These are phyloP conservation scores for Acanthiza pusilla DNA, from an alignment of 2,797 vertebrate genomes.

Conservation along the genomic window DNA sequence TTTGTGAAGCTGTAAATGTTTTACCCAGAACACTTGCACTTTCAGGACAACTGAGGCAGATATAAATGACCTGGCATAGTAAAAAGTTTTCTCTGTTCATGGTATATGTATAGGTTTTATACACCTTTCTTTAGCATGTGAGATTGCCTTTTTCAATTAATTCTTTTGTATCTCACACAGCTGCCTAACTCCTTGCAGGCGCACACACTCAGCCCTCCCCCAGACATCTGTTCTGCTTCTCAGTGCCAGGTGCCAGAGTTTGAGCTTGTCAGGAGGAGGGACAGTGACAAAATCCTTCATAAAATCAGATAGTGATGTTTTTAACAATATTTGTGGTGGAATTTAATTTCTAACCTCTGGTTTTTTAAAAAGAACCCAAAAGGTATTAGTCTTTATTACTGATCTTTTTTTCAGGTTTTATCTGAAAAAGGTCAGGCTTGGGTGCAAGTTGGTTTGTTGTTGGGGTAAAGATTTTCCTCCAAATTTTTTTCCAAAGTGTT, in stretches of 20 bases:
- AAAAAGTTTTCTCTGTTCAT: background rate
- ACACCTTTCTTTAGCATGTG: background rate
- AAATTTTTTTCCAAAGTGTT: background rate
- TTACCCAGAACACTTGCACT: background rate
- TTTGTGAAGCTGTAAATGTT: background rate
- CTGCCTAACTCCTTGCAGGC: slow-evolving; percentile 12
- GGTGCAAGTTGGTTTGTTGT: background rate
- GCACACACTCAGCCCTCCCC: background rate
- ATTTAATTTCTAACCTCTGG: background rate
- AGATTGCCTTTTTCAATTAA: background rate
- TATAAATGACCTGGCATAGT: background rate
- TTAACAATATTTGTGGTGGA: background rate
- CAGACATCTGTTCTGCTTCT: slow-evolving; percentile 17
- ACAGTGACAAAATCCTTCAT: background rate
- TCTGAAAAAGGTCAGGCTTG: background rate
- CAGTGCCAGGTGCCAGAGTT: background rate
- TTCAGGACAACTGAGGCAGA: background rate
- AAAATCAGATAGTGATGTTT: background rate
- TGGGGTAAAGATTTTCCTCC: background rate
- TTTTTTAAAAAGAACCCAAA: background rate
- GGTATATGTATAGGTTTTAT: background rate
- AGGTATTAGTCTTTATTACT: background rate
- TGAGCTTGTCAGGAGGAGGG: background rate
- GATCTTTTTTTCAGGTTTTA: background rate
- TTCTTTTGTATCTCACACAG: slow-evolving; percentile 5